phyloP scores from a whole-genome alignment of 2,888 invertebrate species.

The Eretmocerus hayati region DNA sequence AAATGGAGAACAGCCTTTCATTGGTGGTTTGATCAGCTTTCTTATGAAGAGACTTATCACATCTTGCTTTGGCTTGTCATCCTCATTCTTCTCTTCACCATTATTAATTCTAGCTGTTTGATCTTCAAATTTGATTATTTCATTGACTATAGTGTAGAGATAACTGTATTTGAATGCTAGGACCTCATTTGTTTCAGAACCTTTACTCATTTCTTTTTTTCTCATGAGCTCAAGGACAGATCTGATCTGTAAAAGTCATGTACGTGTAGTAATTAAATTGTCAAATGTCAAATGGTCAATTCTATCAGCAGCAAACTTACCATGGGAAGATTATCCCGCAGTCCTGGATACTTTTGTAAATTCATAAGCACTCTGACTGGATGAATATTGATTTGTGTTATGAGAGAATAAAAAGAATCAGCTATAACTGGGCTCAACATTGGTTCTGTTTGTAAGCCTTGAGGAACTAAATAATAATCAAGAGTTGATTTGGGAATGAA shows the following conservation, averaged over 20 bases:
- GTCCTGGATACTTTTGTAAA: slow-evolving; percentile 64
- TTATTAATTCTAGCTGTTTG: slow-evolving; percentile 44
- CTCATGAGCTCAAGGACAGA: slow-evolving; percentile 78
- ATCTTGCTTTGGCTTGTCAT: slow-evolving; percentile 50
- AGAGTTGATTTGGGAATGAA: slow-evolving; percentile 79
- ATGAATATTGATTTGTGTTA: slow-evolving; percentile 78
- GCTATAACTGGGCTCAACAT: slow-evolving; percentile 65
- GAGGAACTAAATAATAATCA: slow-evolving; percentile 71
- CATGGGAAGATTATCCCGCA: slow-evolving; percentile 69
- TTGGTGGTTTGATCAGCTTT: slow-evolving; percentile 69
- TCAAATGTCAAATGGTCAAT: background rate
- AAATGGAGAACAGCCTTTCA: slow-evolving; percentile 56
- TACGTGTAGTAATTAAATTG: background rate
- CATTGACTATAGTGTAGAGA: slow-evolving; percentile 65
- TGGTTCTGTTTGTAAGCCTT: slow-evolving; percentile 73
- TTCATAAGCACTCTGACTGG: slow-evolving; percentile 75
- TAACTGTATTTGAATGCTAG: slow-evolving; percentile 88
- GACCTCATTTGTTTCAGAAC: slow-evolving; percentile 79
- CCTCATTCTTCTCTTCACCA: slow-evolving; percentile 37
- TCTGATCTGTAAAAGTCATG: slow-evolving; percentile 44
- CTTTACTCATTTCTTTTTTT: slow-evolving; percentile 78
- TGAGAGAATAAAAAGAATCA: slow-evolving; percentile 74
- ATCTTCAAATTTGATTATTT: slow-evolving; percentile 61
- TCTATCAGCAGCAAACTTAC: slow-evolving; percentile 38
- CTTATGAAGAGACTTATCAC: slow-evolving; percentile 68